Evolutionary conservation across 2,888 invertebrate species (phyloP).

Genomic region (Margaritifera margaritifera): DNA sequence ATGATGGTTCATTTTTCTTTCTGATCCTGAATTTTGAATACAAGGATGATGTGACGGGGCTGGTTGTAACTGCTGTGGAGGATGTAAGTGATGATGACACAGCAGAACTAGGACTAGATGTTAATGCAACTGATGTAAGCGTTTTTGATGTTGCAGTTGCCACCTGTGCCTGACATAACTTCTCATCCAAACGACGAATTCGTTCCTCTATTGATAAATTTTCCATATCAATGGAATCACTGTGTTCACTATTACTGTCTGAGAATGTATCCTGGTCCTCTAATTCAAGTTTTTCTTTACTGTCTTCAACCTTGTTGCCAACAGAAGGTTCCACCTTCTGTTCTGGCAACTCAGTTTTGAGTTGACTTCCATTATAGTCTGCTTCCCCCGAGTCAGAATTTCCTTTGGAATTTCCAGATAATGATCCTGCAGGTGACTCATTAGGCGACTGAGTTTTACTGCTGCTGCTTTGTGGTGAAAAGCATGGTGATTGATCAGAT

Average conservation of each 20-base stretch:
- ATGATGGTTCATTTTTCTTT: slow-evolving; percentile 61
- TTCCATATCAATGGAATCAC: slow-evolving; percentile 35
- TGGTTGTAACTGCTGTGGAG: slow-evolving; percentile 28
- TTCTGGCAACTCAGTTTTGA: slow-evolving; percentile 30
- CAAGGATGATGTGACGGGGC: slow-evolving; percentile 36
- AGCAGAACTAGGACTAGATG: slow-evolving; percentile 12
- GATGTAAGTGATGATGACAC: slow-evolving; percentile 35
- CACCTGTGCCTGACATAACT: slow-evolving; percentile 76
- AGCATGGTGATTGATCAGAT: slow-evolving; percentile 50
- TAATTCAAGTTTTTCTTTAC: slow-evolving; percentile 24
- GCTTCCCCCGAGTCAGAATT: slow-evolving; percentile 40
- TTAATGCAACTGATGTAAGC: slow-evolving; percentile 16
- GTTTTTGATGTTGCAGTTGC: slow-evolving; percentile 37
- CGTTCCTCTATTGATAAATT: slow-evolving; percentile 87
- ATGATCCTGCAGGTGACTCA: slow-evolving; percentile 53
- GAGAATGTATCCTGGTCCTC: slow-evolving; percentile 48
- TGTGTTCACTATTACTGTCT: slow-evolving; percentile 48
- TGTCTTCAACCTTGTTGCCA: slow-evolving; percentile 33
- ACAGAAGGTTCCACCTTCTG: slow-evolving; percentile 24
- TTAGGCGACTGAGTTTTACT: slow-evolving; percentile 59
- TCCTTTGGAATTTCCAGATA: slow-evolving; percentile 32
- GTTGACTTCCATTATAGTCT: slow-evolving; percentile 21
- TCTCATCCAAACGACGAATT: slow-evolving; percentile 92
- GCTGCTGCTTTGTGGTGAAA: slow-evolving; percentile 55
- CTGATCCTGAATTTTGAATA: slow-evolving; percentile 70